A percentile compares a stretch with the other conserved stretches of the same genome.
phyloP scores from a whole-genome alignment of 2,888 invertebrate genomes.

The Aphidoletes aphidimyza region DNA sequence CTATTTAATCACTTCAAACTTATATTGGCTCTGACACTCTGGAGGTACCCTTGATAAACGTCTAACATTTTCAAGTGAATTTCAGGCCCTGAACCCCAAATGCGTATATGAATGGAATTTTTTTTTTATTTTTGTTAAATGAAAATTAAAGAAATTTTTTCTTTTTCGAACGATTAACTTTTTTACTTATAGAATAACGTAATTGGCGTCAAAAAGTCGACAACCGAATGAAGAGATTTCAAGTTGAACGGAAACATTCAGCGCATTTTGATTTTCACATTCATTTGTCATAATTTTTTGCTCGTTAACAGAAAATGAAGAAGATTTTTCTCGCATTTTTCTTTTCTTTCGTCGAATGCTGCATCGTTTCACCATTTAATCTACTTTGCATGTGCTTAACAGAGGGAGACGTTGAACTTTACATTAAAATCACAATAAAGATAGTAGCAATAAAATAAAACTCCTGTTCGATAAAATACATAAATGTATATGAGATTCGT shows the following conservation, averaged over 20 bases:
- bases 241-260: not conserved
- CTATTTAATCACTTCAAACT: not conserved
- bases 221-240: not conserved
- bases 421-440: too few species aligned
- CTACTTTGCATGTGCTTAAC: not conserved
- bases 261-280: not conserved
- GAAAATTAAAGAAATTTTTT: conserved; percentile 8
- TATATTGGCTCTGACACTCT: not conserved
- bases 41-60: not conserved
- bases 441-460: too few species aligned
- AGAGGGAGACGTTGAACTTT: too few species aligned
- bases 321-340: not conserved
- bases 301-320: not conserved
- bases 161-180: conserved; percentile 25
- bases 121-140: not conserved
- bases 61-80: too few species aligned
- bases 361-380: not conserved
- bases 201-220: conserved; percentile 29
- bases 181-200: not conserved
- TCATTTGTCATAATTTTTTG: conserved; percentile 49
- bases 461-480: too few species aligned
- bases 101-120: too few species aligned
- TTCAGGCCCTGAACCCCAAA: too few species aligned
- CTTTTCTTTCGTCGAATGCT: not conserved
- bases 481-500: too few species aligned